Base-by-base conservation (phyloP, 2,113 vertebrate genomes). In the Uria lomvia region DNA sequence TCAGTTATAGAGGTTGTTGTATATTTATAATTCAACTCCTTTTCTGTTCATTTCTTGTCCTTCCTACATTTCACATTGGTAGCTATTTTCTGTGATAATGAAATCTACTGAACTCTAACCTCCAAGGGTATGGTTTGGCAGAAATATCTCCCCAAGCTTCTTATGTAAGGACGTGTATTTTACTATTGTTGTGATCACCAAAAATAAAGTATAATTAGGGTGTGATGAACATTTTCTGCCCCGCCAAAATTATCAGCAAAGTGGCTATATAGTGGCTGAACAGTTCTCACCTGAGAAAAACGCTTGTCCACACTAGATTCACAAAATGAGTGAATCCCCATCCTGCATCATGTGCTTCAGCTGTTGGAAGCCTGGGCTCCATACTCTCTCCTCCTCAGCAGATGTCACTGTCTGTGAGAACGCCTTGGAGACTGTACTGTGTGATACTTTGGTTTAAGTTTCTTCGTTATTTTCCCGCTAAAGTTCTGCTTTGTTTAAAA, bases 401-500 rank as follows among this genome's bases (percentile, higher is more conserved):
- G 21, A 13, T 84, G 59, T 76, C 43, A 34, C 68, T 77, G 14
- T 34, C 27, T 21, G 32, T 22, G 17, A 72, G 40, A 59, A 65
- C 55, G 11, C 59, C 47, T 63, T 87, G 52, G 13, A 66, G 55
- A 47, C 15, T 40, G 27, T 38, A 24, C 47, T 66, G 34, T 40
- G 20, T 40, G 34, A 56, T 55, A 34, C 15, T 55, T 76, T 30
- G 8, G 34, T 88, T 53, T 43, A 55, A 90, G 29, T 81, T 63
- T 9, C 21, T 62, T 84, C 3, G 8, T 38, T 66, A 75, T 49
- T 45, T 84, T 52, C 52, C 24, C 60, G 9, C 55, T 86, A n/a
- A 70, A 77, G 21, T 56, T 84, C 43, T 91, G 26, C 45, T 85
- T 90, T 91, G 52, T 87, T 87, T 85, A 56, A 96, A 94, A 91